Evolutionary conservation across 2,113 vertebrate species (phyloP).

Genomic region (Machaerirhynchus nigripectus): DNA sequence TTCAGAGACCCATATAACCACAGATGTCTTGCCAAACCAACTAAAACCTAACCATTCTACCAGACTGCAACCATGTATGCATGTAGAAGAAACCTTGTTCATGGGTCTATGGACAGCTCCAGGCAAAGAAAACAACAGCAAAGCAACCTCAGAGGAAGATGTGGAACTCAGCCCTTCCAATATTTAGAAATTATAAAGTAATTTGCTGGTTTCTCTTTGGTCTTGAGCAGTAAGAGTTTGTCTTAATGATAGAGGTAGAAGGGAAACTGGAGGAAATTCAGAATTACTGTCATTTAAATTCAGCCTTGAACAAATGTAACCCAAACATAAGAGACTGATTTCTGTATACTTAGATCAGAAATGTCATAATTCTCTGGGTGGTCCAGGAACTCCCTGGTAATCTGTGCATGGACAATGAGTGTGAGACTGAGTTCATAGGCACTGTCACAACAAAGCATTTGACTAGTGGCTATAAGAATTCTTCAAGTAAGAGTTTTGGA

Average conservation of each 20-base stretch:
- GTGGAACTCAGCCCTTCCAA: neutral
- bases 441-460: neutral
- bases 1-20: neutral
- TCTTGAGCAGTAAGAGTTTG: neutral
- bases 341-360: neutral
- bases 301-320: neutral
- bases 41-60: neutral
- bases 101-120: neutral
- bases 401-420: fast-evolving
- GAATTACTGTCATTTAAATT: neutral
- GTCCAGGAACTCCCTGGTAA: neutral
- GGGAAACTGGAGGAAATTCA: neutral
- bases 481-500: neutral
- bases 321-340: neutral
- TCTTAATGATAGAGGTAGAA: neutral
- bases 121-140: neutral
- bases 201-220: neutral
- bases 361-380: neutral
- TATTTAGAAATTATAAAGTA: neutral
- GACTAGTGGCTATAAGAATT: neutral
- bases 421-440: neutral
- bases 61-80: neutral
- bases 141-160: neutral
- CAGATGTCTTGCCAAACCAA: neutral
- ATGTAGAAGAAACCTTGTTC: neutral